These are phyloP conservation scores for Nasua narica DNA, from an alignment of 2,797 vertebrate genomes.

Conservation along the genomic window DNA sequence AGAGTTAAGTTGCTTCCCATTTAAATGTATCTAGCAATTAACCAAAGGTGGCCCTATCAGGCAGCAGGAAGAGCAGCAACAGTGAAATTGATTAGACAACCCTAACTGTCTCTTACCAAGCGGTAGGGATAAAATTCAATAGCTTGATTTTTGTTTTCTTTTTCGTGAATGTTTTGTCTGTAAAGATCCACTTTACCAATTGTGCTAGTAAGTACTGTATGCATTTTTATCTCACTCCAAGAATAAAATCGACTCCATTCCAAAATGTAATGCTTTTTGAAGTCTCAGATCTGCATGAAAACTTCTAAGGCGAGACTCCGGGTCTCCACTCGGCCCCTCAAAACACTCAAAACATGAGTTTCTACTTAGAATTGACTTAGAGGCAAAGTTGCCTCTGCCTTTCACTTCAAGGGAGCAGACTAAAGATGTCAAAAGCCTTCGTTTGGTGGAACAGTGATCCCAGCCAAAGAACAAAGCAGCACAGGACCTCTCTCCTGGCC, in stretches of 20 bases:
- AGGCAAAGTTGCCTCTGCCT: conserved; percentile 20
- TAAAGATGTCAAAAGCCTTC: conserved; percentile 52
- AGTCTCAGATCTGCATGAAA: conserved; percentile 9
- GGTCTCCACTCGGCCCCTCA: neutral
- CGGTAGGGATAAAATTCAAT: conserved; percentile 12
- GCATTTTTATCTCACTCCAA: conserved; percentile 12
- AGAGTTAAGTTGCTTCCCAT: neutral
- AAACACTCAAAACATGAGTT: conserved; percentile 23
- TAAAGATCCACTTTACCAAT: conserved; percentile 16
- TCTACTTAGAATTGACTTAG: conserved; percentile 39
- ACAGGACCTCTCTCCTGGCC: conserved; percentile 23
- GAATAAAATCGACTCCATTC: conserved; percentile 38
- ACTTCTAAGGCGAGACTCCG: neutral
- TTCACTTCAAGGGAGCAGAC: conserved; percentile 30
- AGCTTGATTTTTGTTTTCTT: conserved; percentile 29
- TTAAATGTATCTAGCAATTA: conserved; percentile 11
- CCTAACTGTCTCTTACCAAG: conserved; percentile 21
- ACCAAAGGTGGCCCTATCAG: conserved; percentile 18
- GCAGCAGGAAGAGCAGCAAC: neutral
- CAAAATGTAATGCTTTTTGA: neutral
- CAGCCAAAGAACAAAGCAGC: conserved; percentile 63
- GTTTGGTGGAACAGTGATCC: conserved; percentile 21
- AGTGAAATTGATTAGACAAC: conserved; percentile 42
- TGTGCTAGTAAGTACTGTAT: conserved; percentile 23
- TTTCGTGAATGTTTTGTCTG: conserved; percentile 14